Base-by-base conservation (phyloP, 2,113 vertebrate genomes). In the Thunnus maccoyii region DNA sequence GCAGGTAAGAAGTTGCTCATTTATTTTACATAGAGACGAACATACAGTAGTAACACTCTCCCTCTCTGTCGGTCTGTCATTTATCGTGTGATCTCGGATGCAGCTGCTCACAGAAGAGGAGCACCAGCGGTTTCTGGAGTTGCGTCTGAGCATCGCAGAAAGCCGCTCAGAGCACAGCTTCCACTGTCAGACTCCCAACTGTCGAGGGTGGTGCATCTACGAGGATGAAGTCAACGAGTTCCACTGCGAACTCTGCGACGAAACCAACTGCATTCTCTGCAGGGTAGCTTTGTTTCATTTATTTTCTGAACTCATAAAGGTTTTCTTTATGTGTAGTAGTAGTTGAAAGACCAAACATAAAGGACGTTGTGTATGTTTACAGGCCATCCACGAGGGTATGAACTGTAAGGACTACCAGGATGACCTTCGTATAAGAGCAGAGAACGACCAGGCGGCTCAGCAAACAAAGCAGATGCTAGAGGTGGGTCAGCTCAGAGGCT, bases 361-460 rank as follows among this genome's bases (percentile, higher is more conserved):
- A 20, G 2, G 10, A 25, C 11, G 22, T 13, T 80, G 48, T 47
- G 36, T 46, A 3, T 70, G 20, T 87, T 72, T 86, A 47, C 65
- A 97, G 97, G 97, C 96, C 50, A 95, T 97, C 79, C 97, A 97
- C 0, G 86, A 95, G 16, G 86, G 36, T 72, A 96, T 97, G 96
- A 96, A 96, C 76, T 97, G 97, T 82, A 96, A 95, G 83, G 94
- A 97, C 72, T 97, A 97, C 80, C 97, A 97, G 80, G 97, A 97
- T 0, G 96, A 97, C 81, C 93, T 97, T 72, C 95, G 93, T 1
- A 25, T 95, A 56, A 88, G 96, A 61, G 96, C 96, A 0, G 92
- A 95, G 82, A 97, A 97, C 0, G 96, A 97, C 25, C 14, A 89
- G 20, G 95, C 96, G 0, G 97, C 96, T 25, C 93, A 93, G 82